These are phyloP conservation scores for Petrocephalus schoutedeni DNA, from an alignment of 2,797 vertebrate species.

Conservation along the genomic window DNA sequence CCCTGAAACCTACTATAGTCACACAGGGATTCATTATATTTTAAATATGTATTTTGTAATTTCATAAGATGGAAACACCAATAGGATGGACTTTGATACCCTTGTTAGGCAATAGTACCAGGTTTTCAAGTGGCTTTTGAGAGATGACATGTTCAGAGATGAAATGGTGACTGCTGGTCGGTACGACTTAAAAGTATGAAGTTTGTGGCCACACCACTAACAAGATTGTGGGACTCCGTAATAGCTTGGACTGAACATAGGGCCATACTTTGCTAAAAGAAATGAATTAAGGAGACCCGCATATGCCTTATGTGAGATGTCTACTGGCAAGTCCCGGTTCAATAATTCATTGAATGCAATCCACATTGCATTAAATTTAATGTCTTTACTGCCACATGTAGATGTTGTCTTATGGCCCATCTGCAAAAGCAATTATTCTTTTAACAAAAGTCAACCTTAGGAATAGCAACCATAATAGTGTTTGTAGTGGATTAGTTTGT, in stretches of 20 bases:
- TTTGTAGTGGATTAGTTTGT: not conserved
- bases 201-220: not conserved
- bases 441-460: slow-evolving; percentile 1
- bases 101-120: not conserved
- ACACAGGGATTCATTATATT: not conserved
- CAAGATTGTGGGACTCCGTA: not conserved
- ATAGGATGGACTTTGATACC: not conserved
- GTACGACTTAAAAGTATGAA: not conserved
- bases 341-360: slow-evolving; percentile 2
- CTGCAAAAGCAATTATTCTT: not conserved
- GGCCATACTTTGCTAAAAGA: not conserved
- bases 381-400: not conserved
- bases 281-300: not conserved
- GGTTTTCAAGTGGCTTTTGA: not conserved
- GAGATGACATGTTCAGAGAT: not conserved
- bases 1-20: not conserved
- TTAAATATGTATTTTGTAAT: not conserved
- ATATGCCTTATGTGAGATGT: not conserved
- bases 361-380: slow-evolving; percentile 8
- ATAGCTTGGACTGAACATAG: slow-evolving; percentile 3
- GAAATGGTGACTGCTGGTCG: not conserved
- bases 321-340: not conserved
- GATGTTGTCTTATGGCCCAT: not conserved
- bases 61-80: not conserved
- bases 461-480: not conserved